Base-by-base conservation (phyloP, 2,113 vertebrate genomes). In the Melanotaenia duboulayi region DNA sequence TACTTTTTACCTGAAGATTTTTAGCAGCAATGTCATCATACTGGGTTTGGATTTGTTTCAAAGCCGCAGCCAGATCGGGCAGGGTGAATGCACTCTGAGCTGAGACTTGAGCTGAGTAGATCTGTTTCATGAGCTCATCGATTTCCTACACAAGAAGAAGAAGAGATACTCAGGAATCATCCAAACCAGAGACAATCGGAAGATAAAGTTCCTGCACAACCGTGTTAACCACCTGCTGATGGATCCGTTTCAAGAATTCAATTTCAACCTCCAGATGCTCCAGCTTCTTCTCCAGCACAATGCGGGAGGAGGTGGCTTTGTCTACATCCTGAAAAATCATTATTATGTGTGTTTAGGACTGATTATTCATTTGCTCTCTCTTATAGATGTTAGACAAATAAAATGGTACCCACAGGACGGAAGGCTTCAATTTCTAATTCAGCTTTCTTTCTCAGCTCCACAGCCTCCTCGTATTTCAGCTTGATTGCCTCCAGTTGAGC, bases 21-120 rank as follows among this genome's bases (percentile, higher is more conserved):
- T 96, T 94, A 60, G 93, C 92, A 50, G 92, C 73, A 0, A 96
- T 96, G 84, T 91, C 92, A 58, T 95, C 94, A 67, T 96, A 93
- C 66, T 95, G 85, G 50, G 67, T 90, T 82, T 95, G 94, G 67
- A 94, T 93, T 91, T 96, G 95, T 82, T 95, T 95, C 75, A 95
- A 82, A 80, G 96, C 95, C 84, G 83, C 72, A 61, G 91, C 91
- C 62, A 96, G 91, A 83, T 96, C 93, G 1, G 60, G 92, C 28
- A 92, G 77, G 44, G 88, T 66, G 82, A 89, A 94, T 0, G 81
- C 89, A 74, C 92, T 90, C 67, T 85, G 3, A 5, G 90, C 86
- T 3, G 87, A 66, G 59, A 74, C 83, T 2, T 90, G 85, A 71
- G 92, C 89, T 14, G 78, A 50, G 57, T 93, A 94, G 63, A 95